These are phyloP conservation scores for Serinus canaria DNA, from an alignment of 2,113 vertebrate species.

Conservation along the genomic window DNA sequence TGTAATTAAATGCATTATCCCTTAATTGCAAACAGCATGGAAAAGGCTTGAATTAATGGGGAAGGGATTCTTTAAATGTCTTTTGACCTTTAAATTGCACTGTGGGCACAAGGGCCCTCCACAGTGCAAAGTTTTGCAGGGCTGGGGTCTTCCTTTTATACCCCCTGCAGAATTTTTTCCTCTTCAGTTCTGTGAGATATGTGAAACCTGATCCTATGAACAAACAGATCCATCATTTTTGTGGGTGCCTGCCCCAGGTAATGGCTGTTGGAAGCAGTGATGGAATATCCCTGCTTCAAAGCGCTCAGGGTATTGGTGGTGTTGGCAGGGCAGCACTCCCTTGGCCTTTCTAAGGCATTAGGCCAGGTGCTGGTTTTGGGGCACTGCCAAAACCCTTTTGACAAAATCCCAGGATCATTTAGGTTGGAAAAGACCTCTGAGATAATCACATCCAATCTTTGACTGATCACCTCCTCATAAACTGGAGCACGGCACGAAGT, in stretches of 20 bases:
- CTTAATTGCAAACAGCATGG: neutral
- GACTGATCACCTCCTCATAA: neutral
- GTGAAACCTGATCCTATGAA: rapidly evolving
- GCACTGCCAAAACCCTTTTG: neutral
- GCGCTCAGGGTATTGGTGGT: rapidly evolving
- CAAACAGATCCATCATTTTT: neutral
- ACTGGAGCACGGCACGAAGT: rapidly evolving
- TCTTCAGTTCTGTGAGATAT: neutral
- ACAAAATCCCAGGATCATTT: neutral
- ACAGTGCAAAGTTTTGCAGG: rapidly evolving
- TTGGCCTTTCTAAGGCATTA: neutral
- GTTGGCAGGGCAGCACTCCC: neutral
- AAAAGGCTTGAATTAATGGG: neutral
- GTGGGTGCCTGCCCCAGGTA: neutral
- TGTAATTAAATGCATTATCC: neutral
- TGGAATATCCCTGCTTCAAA: neutral
- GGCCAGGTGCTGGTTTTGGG: neutral
- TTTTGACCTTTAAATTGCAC: neutral
- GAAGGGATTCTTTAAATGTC: neutral
- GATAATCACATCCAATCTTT: neutral
- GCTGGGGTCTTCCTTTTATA: neutral
- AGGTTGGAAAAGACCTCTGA: neutral
- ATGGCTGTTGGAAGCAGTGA: neutral
- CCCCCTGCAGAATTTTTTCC: rapidly evolving
- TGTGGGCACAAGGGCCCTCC: neutral